Evolutionary conservation across 53 echinoderm and acorn worm species (phyloP).

Genomic region (Astropecten irregularis): DNA sequence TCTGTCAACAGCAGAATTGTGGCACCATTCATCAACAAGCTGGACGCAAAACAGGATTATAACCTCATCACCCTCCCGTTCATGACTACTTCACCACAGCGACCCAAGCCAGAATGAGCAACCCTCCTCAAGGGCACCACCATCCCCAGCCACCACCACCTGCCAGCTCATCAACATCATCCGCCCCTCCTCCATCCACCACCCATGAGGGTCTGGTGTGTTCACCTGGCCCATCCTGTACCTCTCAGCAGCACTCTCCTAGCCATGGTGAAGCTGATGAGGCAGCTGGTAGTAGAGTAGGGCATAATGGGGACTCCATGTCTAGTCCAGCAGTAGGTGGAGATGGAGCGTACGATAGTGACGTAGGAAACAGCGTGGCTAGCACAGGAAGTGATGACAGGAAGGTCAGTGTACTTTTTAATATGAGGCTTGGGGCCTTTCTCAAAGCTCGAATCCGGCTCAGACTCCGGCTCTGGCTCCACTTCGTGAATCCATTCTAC

Average conservation of each 20-base stretch:
- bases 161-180: not conserved
- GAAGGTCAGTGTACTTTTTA: constrained; percentile 30
- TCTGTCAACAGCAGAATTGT: not conserved
- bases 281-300: not conserved
- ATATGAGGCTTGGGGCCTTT: not conserved
- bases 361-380: constrained; percentile 39
- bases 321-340: constrained; percentile 19
- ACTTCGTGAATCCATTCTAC: no score
- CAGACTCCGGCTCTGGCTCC: no score
- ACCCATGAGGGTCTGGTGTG: constrained; percentile 25
- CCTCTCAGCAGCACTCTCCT: not conserved
- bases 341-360: constrained; percentile 42
- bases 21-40: constrained; percentile 4
- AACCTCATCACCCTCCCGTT: no score
- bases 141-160: constrained; percentile 15
- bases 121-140: constrained; percentile 39
- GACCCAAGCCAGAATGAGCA: constrained; percentile 27
- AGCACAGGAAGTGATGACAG: constrained; percentile 45
- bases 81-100: no score
- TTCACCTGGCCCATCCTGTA: not conserved
- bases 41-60: constrained; percentile 31
- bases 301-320: constrained; percentile 40
- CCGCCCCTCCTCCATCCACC: not conserved
- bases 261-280: constrained; percentile 2
- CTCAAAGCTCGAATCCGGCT: no score